Percentiles rank a stretch among this genome's conserved stretches.
Conservation (phyloP, 1,140 invertebrate species). For the Ridgeia piscesae region DNA sequence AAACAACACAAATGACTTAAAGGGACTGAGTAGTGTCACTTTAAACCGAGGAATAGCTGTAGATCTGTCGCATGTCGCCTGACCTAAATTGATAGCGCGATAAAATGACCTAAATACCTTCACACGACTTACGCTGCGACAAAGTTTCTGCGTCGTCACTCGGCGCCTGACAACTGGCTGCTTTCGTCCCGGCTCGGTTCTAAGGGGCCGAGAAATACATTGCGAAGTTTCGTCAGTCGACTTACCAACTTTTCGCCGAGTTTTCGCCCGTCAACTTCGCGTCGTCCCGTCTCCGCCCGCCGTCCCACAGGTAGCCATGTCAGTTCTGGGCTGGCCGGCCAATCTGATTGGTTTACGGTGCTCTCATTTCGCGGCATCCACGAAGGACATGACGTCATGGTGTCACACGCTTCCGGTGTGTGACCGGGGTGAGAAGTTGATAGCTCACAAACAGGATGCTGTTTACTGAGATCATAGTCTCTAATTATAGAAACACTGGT, state of each 20-base stretch:
- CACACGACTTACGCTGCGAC: neutral
- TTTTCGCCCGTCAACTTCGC: neutral
- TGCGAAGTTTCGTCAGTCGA: neutral
- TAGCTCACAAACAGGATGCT: neutral
- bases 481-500: neutral
- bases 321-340: neutral
- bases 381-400: neutral
- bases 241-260: neutral
- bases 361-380: constrained; percentile 3
- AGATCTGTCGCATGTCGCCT: neutral
- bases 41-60: neutral
- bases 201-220: neutral
- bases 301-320: neutral
- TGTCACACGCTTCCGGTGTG: constrained; percentile 3
- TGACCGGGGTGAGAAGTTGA: neutral
- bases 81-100: constrained; percentile 4
- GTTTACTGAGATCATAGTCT: neutral
- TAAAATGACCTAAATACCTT: constrained; percentile 6
- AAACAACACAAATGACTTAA: neutral
- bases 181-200: neutral
- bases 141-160: neutral
- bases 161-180: neutral
- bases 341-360: constrained; percentile 5
- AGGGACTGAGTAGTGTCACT: neutral
- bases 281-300: neutral